Evolutionary conservation across 2,797 vertebrate species (phyloP).

Genomic region (Lepus oiostolus): DNA sequence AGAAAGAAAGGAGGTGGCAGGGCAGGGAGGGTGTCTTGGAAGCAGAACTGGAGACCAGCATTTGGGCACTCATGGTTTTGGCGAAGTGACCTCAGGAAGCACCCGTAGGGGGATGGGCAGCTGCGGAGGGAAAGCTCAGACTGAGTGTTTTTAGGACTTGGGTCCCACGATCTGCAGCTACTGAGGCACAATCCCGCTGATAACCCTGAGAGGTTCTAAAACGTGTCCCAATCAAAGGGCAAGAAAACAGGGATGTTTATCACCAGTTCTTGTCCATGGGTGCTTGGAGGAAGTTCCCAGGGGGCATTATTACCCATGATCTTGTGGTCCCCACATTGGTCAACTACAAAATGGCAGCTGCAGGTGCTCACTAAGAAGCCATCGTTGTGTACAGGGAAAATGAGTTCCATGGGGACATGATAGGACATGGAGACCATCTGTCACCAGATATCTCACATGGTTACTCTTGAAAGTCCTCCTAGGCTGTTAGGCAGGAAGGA

Average conservation of each 20-base stretch:
- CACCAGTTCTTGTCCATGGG: background rate
- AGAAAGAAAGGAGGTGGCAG: background rate
- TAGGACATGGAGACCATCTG: background rate
- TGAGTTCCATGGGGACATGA: background rate
- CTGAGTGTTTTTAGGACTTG: background rate
- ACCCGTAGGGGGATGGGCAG: background rate
- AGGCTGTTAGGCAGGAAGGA: background rate
- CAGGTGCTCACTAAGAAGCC: background rate
- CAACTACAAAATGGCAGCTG: background rate
- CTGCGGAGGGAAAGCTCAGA: background rate
- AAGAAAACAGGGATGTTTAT: background rate
- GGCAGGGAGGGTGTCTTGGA: background rate
- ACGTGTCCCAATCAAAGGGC: background rate
- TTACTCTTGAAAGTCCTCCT: background rate
- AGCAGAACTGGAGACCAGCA: background rate
- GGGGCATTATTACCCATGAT: background rate
- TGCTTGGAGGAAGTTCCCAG: background rate
- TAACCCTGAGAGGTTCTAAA: background rate
- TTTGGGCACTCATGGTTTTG: background rate
- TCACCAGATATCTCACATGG: background rate
- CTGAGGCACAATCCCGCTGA: background rate
- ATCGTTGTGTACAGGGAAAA: accelerated
- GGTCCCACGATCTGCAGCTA: background rate
- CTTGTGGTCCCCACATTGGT: background rate
- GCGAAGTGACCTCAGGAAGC: background rate